Conservation (phyloP, 2,888 invertebrate genomes). For the Ochropleura leucogaster region DNA sequence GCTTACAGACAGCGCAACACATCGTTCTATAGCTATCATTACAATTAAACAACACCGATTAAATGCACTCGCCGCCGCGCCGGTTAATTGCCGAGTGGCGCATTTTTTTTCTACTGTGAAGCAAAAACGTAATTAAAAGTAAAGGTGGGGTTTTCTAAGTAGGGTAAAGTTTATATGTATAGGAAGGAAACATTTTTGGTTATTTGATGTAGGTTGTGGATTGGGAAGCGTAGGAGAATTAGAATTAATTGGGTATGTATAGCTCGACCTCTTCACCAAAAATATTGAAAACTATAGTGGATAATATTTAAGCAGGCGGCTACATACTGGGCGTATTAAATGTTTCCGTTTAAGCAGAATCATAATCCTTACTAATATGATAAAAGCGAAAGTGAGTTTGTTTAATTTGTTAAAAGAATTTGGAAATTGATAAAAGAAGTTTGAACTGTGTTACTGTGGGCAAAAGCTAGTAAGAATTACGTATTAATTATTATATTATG, state of each 20-base stretch:
- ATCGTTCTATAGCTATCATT: constrained; percentile 30
- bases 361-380: too few relatives aligned
- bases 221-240: neutral
- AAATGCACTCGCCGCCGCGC: constrained; percentile 30
- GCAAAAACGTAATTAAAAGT: constrained; percentile 31
- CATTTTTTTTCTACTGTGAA: constrained; percentile 35
- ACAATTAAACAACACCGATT: constrained; percentile 38
- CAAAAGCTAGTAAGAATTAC: too few relatives aligned
- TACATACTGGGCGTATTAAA: too few relatives aligned
- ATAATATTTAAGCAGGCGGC: too few relatives aligned
- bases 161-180: neutral
- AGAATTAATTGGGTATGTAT: neutral
- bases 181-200: neutral
- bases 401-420: too few relatives aligned
- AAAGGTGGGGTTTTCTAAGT: constrained; percentile 10
- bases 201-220: neutral
- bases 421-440: too few relatives aligned
- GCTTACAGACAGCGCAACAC: constrained; percentile 33
- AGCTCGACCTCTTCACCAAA: neutral
- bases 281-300: neutral
- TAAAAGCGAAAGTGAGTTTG: too few relatives aligned
- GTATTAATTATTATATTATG: too few relatives aligned
- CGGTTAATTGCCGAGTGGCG: constrained; percentile 36
- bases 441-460: too few relatives aligned
- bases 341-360: too few relatives aligned